Evolutionary conservation across 2,888 invertebrate species (phyloP), one percentile per base, ranked within the genome.

Genomic region (Xylocampa areola): DNA sequence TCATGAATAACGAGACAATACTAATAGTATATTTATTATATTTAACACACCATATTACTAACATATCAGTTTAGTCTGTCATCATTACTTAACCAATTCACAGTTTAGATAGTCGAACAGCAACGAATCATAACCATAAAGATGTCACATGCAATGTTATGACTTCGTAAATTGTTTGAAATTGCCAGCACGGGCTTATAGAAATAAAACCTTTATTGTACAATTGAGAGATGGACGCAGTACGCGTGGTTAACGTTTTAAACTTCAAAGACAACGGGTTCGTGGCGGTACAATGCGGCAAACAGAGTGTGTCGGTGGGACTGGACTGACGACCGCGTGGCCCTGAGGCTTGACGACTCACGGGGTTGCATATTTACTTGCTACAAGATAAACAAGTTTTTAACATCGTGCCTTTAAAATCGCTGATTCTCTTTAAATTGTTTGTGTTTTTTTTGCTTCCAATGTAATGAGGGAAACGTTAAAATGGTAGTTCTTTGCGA

Each of bases 281-380:
- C 82, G 79, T 74, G 77, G 73, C 64, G 69, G 79, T 79, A 81
- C 85, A 84, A 77, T 80, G 79, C 77, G 76, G 59, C 80, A 91
- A 91, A 88, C 91, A 91, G 91, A 91, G 80, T 91, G 91, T 91
- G 89, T 89, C 91, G 81, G 78, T 72, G 67, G 73, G 80, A 78
- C 79, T 74, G 80, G 83, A 77, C 72, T 76, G 80, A 43, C 66
- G 59, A 75, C 68, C 68, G 61, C 63, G 57, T 68, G 77, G 61
- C 72, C 76, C 74, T 67, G 75, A 87, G 86, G 89, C 90, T 90
- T 90, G 90, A 89, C 88, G 86, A 64, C 49, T 19, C 7, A 25
- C 57, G 17, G 64, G 76, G 73, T 75, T 74, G 79, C 62, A 67
- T 43, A 61, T 37, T 68, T 64, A 73, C 76, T 59, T 55, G 47